phyloP scores from a whole-genome alignment of 2,888 invertebrate genomes.

The Volucella inanis region DNA sequence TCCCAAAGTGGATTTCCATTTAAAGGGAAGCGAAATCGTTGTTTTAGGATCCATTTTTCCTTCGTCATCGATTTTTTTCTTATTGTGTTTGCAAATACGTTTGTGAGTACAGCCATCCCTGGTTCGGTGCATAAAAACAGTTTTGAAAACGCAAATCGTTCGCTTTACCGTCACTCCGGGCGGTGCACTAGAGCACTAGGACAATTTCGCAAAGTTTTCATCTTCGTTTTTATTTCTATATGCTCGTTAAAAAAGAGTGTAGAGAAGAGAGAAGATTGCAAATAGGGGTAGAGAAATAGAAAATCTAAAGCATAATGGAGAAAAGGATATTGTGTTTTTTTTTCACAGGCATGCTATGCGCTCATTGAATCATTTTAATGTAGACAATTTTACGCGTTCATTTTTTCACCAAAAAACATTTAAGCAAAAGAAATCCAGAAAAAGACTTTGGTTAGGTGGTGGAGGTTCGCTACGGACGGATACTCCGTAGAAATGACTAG shows the following conservation, averaged over 20 bases:
- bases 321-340: conserved; percentile 28
- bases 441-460: not conserved
- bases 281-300: not conserved
- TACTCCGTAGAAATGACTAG: not conserved
- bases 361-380: conserved; percentile 68
- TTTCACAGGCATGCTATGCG: conserved; percentile 55
- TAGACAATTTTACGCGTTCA: conserved; percentile 30
- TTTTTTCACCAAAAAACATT: not conserved
- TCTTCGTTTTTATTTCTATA: conserved; percentile 5
- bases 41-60: conserved; percentile 9
- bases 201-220: conserved; percentile 30
- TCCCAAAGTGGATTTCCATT: conserved; percentile 43
- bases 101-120: conserved; percentile 1
- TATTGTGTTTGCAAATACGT: conserved; percentile 19
- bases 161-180: conserved; percentile 38
- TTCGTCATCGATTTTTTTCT: not conserved
- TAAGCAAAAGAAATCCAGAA: not conserved
- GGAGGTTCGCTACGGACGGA: not conserved
- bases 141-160: conserved; percentile 46
- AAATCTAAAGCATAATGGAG: conserved; percentile 8
- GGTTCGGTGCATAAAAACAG: not conserved
- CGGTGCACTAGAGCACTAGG: conserved; percentile 31
- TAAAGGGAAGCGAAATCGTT: conserved; percentile 42
- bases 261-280: conserved; percentile 7
- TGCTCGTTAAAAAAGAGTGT: not conserved